A percentile compares a stretch with the other conserved stretches of the same genome.
Conservation (phyloP, 2,888 invertebrate genomes). For the Cephus pygmeus region DNA sequence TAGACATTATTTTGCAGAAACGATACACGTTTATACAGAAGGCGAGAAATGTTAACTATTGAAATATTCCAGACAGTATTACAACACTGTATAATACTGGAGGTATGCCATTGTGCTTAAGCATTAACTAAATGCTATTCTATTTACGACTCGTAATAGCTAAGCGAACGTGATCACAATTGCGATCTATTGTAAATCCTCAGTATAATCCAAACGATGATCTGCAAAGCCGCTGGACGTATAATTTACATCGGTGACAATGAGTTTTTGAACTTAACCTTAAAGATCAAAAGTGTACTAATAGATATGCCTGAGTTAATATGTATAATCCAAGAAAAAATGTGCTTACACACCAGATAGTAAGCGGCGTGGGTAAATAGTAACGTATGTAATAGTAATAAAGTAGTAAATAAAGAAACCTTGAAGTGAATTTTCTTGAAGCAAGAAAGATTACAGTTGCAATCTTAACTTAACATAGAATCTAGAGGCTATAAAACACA, state of each 20-base stretch:
- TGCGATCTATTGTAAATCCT: neutral
- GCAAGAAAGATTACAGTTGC: neutral
- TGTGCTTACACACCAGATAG: neutral
- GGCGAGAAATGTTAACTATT: neutral
- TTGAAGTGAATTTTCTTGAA: neutral
- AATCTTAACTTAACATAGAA: neutral
- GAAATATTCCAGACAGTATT: neutral
- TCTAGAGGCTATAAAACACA: neutral
- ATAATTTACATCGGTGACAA: neutral
- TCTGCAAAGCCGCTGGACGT: neutral
- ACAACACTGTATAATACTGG: neutral
- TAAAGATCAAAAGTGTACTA: neutral
- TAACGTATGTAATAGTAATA: neutral
- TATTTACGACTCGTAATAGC: neutral
- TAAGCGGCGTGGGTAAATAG: neutral
- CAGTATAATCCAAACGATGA: neutral
- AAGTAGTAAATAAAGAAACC: neutral
- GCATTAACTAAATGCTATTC: neutral
- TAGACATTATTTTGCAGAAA: neutral
- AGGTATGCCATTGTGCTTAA: neutral
- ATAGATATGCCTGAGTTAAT: neutral
- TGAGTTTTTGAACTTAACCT: neutral
- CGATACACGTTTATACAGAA: neutral
- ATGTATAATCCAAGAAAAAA: neutral
- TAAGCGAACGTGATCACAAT: neutral